These are phyloP conservation scores for Ailuropoda melanoleuca DNA, from an alignment of 2,113 vertebrate genomes.

Conservation along the genomic window DNA sequence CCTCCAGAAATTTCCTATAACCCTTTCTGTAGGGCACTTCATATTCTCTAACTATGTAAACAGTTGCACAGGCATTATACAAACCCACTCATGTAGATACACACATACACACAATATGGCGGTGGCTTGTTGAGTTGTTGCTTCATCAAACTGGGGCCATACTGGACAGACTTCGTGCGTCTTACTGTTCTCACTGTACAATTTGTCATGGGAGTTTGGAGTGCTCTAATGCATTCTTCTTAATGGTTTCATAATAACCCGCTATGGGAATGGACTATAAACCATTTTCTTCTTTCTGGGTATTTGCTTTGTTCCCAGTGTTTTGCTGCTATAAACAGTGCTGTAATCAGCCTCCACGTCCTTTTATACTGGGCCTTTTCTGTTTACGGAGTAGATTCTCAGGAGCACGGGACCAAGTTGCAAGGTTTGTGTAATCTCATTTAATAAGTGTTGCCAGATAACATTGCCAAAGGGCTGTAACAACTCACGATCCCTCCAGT, in stretches of 20 bases:
- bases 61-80: neutral
- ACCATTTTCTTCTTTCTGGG: neutral
- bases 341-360: rapidly evolving
- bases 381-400: neutral
- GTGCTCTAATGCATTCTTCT: neutral
- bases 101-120: too few species aligned
- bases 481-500: neutral
- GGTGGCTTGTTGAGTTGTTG: neutral
- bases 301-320: neutral
- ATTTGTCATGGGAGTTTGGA: neutral
- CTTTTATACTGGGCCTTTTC: neutral
- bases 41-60: neutral
- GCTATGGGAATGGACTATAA: neutral
- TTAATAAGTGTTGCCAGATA: neutral
- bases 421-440: neutral
- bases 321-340: neutral
- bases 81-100: rapidly evolving
- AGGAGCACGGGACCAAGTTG: neutral
- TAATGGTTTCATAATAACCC: neutral
- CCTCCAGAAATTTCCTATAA: neutral
- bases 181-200: neutral
- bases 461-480: neutral
- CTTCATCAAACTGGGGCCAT: neutral
- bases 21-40: neutral
- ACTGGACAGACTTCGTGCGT: neutral